Percentiles rank a stretch among this genome's conserved stretches.
phyloP scores from a whole-genome alignment of 2,797 vertebrate species.

The Serranus cabrilla region DNA sequence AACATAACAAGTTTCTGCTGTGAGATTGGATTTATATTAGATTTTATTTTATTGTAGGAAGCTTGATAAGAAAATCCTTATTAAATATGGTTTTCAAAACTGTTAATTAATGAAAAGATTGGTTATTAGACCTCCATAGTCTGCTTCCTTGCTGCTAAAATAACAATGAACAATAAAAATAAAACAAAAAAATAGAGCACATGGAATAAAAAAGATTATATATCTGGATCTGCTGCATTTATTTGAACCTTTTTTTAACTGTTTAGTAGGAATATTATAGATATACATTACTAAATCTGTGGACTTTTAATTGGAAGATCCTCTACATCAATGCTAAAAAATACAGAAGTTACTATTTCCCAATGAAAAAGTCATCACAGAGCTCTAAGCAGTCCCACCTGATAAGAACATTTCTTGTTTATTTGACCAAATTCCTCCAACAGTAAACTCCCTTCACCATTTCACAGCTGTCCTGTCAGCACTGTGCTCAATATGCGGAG shows the following conservation, averaged over 20 bases:
- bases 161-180: neutral
- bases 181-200: neutral
- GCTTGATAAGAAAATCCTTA: too few relatives aligned
- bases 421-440: slow-evolving; percentile 1
- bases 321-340: neutral
- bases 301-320: neutral
- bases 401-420: neutral
- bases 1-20: too few relatives aligned
- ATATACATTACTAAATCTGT: neutral
- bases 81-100: too few relatives aligned
- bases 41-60: too few relatives aligned
- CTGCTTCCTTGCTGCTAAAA: too few relatives aligned
- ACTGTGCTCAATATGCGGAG: slow-evolving; percentile 51
- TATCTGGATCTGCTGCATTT: neutral
- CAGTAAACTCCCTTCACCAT: slow-evolving; percentile 3
- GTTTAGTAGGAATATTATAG: neutral
- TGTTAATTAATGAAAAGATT: too few relatives aligned
- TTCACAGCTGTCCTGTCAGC: slow-evolving; percentile 34
- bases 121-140: too few relatives aligned
- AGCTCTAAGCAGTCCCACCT: neutral
- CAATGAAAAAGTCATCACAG: slow-evolving; percentile 7
- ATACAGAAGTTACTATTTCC: neutral
- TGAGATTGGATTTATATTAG: too few relatives aligned
- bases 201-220: neutral
- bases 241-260: neutral